Evolutionary conservation across 2,888 invertebrate genomes (phyloP).

Genomic region (Sinohyriopsis cumingii): DNA sequence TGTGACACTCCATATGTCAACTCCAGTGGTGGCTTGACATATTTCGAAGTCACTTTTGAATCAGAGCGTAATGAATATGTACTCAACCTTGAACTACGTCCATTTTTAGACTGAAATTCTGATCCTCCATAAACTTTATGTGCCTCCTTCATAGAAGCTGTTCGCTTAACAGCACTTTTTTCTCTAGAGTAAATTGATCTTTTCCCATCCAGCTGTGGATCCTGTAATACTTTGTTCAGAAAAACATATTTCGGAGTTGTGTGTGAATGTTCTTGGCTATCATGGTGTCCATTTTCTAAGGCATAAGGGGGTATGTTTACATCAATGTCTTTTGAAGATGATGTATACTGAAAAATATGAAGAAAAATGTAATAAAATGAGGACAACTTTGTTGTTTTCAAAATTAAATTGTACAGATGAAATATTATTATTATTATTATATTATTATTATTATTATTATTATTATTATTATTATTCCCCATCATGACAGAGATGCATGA

Average conservation of each 20-base stretch:
- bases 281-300: conserved; percentile 16
- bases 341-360: no score
- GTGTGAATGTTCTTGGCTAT: conserved; percentile 6
- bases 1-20: conserved; percentile 33
- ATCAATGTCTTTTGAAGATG: conserved; percentile 13
- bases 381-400: no score
- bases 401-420: no score
- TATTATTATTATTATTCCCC: no score
- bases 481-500: no score
- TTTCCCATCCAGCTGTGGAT: conserved; percentile 20
- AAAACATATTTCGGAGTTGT: conserved; percentile 17
- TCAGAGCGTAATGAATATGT: conserved; percentile 27
- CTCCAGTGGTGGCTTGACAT: conserved; percentile 38
- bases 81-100: neutral
- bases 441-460: no score
- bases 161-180: conserved; percentile 25
- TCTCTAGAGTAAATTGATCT: conserved; percentile 26
- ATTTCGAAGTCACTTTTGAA: conserved; percentile 33
- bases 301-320: conserved; percentile 35
- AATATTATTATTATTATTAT: no score
- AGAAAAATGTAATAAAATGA: no score
- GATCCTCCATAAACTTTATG: conserved; percentile 27
- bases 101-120: no score
- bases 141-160: conserved; percentile 36
- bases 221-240: conserved; percentile 19